These are phyloP conservation scores for Coenobita brevimanus DNA, from an alignment of 1,140 invertebrate species.

Conservation along the genomic window DNA sequence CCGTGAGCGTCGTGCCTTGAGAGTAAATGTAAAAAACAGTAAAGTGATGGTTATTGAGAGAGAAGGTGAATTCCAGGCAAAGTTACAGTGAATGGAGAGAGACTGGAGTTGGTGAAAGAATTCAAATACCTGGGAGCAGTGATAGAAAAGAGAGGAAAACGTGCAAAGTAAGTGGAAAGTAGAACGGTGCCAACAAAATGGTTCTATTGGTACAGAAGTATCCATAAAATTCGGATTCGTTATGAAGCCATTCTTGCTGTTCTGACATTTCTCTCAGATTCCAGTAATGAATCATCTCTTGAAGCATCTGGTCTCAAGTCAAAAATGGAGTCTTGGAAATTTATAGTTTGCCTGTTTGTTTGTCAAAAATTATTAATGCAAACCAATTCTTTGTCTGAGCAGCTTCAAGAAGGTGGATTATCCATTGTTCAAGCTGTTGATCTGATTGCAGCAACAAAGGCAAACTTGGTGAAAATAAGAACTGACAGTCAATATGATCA, in stretches of 20 bases:
- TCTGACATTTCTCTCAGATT: not conserved
- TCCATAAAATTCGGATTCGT: not conserved
- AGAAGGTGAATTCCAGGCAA: no score
- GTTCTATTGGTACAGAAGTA: not conserved
- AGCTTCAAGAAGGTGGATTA: not conserved
- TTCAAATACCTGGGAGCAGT: no score
- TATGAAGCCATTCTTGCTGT: no score
- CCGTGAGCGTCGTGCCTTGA: no score
- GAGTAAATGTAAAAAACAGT: no score
- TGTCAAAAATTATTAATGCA: not conserved
- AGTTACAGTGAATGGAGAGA: no score
- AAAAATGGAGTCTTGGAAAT: conserved; percentile 2
- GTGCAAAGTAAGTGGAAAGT: no score
- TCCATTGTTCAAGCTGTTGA: not conserved
- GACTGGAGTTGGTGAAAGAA: no score
- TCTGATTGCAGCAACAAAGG: no score
- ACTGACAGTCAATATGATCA: not conserved
- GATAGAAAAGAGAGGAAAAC: no score
- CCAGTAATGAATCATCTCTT: not conserved
- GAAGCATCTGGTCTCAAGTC: conserved; percentile 1
- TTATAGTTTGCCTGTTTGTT: not conserved
- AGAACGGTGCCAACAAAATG: not conserved
- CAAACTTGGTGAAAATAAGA: not conserved
- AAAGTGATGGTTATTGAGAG: no score
- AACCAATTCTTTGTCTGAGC: no score